Evolutionary conservation across 2,888 invertebrate species (phyloP).

Genomic region (Choreutis nemorana): DNA sequence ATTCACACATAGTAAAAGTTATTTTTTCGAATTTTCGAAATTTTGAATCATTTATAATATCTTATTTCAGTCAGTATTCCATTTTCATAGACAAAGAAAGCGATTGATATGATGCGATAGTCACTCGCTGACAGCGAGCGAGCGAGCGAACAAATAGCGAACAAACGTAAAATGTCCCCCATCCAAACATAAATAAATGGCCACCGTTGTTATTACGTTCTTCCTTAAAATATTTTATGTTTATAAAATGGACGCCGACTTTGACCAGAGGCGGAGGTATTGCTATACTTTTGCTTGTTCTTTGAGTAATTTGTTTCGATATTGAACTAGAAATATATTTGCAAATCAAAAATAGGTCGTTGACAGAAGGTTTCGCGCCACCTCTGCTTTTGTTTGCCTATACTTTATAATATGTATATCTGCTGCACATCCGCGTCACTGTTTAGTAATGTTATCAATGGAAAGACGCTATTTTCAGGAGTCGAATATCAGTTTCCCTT

Average conservation of each 20-base stretch:
- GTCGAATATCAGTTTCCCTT: constrained; percentile 24
- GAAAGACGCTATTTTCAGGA: constrained; percentile 43
- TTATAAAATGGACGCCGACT: constrained; percentile 59
- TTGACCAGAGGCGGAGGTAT: constrained; percentile 36
- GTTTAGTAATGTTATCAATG: constrained; percentile 45
- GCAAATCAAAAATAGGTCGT: constrained; percentile 31
- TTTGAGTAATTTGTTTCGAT: constrained; percentile 5
- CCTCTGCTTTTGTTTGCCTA: constrained; percentile 17
- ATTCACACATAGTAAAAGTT: too few relatives aligned
- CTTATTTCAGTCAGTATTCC: too few relatives aligned
- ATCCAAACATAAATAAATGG: constrained; percentile 62
- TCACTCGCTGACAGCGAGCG: constrained; percentile 37
- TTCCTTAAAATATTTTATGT: constrained; percentile 43
- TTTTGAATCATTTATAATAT: too few relatives aligned
- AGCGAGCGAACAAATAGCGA: constrained; percentile 15
- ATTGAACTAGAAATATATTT: constrained; percentile 14
- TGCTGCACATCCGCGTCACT: constrained; percentile 20
- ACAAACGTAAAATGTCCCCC: constrained; percentile 27
- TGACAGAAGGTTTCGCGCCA: constrained; percentile 60
- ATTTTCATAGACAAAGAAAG: too few relatives aligned
- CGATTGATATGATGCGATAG: too few relatives aligned
- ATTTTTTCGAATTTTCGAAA: too few relatives aligned
- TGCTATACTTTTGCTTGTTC: too few relatives aligned
- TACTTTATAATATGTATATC: too few relatives aligned
- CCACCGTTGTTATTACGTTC: constrained; percentile 59